Conservation (phyloP, 1,140 invertebrate species). For the Lordiphosa stackelbergi region DNA sequence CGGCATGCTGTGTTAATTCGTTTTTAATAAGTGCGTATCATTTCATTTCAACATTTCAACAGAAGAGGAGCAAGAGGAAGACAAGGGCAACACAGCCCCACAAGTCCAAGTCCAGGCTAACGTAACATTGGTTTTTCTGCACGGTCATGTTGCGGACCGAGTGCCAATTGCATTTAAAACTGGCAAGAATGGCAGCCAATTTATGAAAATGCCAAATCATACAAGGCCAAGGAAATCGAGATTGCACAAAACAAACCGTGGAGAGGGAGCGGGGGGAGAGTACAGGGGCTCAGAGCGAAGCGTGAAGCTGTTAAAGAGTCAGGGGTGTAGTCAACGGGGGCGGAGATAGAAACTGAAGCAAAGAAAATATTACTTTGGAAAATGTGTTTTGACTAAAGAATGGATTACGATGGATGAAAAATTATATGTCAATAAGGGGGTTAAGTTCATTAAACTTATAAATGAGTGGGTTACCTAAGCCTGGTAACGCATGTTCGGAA, state of each 20-base stretch:
- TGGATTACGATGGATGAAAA: too few species aligned
- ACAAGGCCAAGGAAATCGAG: slow-evolving; percentile 72
- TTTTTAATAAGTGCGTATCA: slow-evolving; percentile 76
- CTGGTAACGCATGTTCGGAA: too few species aligned
- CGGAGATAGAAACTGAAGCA: too few species aligned
- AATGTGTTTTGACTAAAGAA: too few species aligned
- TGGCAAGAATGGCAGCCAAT: slow-evolving; percentile 69
- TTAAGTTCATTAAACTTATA: too few species aligned
- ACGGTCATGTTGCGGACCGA: slow-evolving; percentile 43
- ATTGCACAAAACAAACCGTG: slow-evolving; percentile 49
- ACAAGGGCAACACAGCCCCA: slow-evolving; percentile 16
- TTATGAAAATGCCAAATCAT: slow-evolving; percentile 73
- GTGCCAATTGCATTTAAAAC: slow-evolving; percentile 70
- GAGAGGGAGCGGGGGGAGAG: slow-evolving; percentile 12
- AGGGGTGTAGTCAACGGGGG: not conserved
- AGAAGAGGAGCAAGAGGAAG: slow-evolving; percentile 17
- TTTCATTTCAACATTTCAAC: slow-evolving; percentile 75
- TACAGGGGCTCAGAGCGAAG: slow-evolving; percentile 20
- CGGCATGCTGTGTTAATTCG: slow-evolving; percentile 72
- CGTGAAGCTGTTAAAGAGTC: slow-evolving; percentile 54
- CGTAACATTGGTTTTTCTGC: slow-evolving; percentile 30
- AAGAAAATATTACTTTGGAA: too few species aligned
- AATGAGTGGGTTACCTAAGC: too few species aligned
- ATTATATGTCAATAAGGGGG: too few species aligned
- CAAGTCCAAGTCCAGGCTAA: slow-evolving; percentile 33